A percentile compares a stretch with the other conserved stretches of the same genome.
phyloP scores from a whole-genome alignment of 2,797 vertebrate species.

The Loris lydekkerianus region DNA sequence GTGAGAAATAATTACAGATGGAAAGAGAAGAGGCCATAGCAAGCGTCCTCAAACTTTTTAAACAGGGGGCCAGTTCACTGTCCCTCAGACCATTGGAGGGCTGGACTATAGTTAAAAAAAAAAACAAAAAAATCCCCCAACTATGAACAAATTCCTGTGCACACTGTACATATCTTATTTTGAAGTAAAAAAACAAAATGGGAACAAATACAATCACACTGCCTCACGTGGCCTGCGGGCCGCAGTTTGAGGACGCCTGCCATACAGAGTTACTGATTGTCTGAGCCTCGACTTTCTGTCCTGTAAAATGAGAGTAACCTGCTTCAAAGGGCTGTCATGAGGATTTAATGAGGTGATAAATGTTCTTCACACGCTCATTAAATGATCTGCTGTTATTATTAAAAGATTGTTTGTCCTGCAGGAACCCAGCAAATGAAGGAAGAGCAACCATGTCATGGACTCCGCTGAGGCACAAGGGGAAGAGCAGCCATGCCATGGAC shows the following conservation, averaged over 20 bases:
- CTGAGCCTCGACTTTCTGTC: neutral
- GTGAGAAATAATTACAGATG: neutral
- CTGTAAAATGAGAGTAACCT: neutral
- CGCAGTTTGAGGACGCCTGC: too few relatives aligned
- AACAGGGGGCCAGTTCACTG: too few relatives aligned
- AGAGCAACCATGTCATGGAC: neutral
- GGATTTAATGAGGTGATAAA: neutral
- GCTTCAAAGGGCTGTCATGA: neutral
- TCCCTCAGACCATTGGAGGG: too few relatives aligned
- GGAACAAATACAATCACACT: too few relatives aligned
- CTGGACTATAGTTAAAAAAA: too few relatives aligned
- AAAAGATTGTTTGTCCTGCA: neutral
- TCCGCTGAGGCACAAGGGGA: neutral
- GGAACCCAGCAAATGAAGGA: neutral
- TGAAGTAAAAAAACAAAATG: too few relatives aligned
- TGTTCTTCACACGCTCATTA: neutral
- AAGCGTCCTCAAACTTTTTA: too few relatives aligned
- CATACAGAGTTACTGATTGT: neutral
- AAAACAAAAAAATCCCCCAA: too few relatives aligned
- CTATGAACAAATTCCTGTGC: too few relatives aligned
- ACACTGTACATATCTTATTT: too few relatives aligned
- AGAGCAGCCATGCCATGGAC: neutral
- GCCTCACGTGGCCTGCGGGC: too few relatives aligned
- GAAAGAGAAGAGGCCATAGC: neutral
- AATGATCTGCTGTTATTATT: neutral